phyloP scores from a whole-genome alignment of 2,888 invertebrate species.

The Amphipyra berbera region DNA sequence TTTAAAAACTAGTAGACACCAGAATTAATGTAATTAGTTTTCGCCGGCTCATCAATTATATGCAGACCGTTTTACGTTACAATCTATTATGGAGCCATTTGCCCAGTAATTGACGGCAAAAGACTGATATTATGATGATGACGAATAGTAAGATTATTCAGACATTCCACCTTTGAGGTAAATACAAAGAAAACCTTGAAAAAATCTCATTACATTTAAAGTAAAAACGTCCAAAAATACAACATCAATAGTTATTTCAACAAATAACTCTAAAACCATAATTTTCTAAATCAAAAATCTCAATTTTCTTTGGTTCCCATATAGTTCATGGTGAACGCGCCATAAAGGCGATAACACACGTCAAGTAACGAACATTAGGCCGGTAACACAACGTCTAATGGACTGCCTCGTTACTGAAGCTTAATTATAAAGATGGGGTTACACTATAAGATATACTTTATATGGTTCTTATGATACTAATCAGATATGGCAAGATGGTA shows the following conservation, averaged over 20 bases:
- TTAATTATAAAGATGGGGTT: constrained; percentile 77
- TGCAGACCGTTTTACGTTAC: no score
- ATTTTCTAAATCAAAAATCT: constrained; percentile 32
- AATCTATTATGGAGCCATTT: no score
- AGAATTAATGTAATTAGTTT: no score
- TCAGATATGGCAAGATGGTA: no score
- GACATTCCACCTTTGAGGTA: no score
- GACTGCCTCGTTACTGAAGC: constrained; percentile 72
- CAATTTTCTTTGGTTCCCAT: constrained; percentile 51
- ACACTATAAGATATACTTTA: constrained; percentile 51
- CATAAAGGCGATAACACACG: constrained; percentile 70
- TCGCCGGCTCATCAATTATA: no score
- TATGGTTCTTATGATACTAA: no score
- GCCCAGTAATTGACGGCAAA: no score
- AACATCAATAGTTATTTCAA: constrained; percentile 9
- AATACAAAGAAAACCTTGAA: no score
- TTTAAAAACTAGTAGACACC: no score
- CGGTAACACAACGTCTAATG: constrained; percentile 75
- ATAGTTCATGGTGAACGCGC: constrained; percentile 60
- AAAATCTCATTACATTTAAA: not conserved
- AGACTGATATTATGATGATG: no score
- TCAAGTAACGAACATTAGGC: constrained; percentile 71
- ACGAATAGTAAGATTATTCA: no score
- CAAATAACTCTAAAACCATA: constrained; percentile 35
- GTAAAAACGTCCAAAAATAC: constrained; percentile 9